phyloP scores from a whole-genome alignment of 2,888 invertebrate genomes.

The Zaprionus obscuricornis region DNA sequence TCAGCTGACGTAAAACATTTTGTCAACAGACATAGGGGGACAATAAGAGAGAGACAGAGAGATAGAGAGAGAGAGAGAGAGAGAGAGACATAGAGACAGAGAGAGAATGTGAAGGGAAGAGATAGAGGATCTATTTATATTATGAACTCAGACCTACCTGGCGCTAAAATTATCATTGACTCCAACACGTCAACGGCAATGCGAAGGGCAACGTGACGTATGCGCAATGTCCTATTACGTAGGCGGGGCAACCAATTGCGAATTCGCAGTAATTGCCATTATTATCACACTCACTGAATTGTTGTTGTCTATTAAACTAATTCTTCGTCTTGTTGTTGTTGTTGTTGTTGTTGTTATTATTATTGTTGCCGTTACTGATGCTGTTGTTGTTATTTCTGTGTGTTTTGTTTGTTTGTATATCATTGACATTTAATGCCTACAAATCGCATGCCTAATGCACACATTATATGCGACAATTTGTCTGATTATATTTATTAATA shows the following conservation, averaged over 20 bases:
- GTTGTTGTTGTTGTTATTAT: background rate
- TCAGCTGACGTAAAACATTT: constrained; percentile 28
- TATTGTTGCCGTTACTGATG: background rate
- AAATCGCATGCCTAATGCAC: constrained; percentile 54
- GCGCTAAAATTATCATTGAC: constrained; percentile 36
- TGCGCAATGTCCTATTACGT: constrained; percentile 62
- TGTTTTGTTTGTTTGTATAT: background rate
- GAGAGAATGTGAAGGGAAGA: no score
- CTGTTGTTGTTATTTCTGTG: background rate
- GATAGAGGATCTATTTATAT: constrained; percentile 53
- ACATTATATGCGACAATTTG: constrained; percentile 37
- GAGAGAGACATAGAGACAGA: no score
- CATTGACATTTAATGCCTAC: constrained; percentile 44
- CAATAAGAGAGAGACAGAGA: no score
- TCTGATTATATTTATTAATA: constrained; percentile 56
- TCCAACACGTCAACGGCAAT: background rate
- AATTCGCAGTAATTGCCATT: constrained; percentile 61
- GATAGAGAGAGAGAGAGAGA: no score
- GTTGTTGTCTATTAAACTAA: background rate
- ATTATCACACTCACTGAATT: constrained; percentile 28
- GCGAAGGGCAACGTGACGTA: constrained; percentile 52
- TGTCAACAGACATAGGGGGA: background rate
- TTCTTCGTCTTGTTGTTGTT: background rate
- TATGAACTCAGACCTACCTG: constrained; percentile 16
- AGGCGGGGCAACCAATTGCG: constrained; percentile 37